These are phyloP conservation scores for Ophraella communa DNA, from an alignment of 2,888 invertebrate genomes.

Conservation along the genomic window DNA sequence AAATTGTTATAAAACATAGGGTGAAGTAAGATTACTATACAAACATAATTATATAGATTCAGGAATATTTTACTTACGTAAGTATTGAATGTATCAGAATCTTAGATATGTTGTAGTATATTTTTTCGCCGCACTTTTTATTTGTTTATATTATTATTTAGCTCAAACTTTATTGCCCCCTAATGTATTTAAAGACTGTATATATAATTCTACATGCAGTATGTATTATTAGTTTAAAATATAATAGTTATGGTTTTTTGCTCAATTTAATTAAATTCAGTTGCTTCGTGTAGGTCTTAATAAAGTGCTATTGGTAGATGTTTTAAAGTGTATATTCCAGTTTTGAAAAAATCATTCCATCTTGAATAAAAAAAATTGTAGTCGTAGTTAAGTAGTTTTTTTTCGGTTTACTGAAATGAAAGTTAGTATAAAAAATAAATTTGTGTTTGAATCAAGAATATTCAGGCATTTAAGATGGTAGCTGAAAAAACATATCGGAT, in stretches of 20 bases:
- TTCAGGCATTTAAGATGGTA: background rate
- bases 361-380: background rate
- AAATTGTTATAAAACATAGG: too few relatives aligned
- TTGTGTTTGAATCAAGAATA: background rate
- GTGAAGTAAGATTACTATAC: too few relatives aligned
- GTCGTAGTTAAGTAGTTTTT: background rate
- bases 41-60: too few relatives aligned
- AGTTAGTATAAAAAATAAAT: background rate
- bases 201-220: constrained; percentile 4
- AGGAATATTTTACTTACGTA: background rate
- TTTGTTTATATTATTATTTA: background rate
- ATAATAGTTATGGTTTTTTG: constrained; percentile 14
- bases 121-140: background rate
- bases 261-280: constrained; percentile 10
- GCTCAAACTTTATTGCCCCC: too few relatives aligned
- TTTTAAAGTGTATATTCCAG: constrained; percentile 1
- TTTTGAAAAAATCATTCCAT: constrained; percentile 26
- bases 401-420: background rate
- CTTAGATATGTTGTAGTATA: background rate
- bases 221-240: background rate
- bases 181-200: constrained; percentile 16
- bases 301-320: background rate
- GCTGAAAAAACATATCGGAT: constrained; percentile 11
- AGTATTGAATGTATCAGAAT: background rate
- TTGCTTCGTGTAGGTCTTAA: background rate